These are phyloP conservation scores for Andrena marginata DNA, from an alignment of 2,888 invertebrate genomes.

Conservation along the genomic window DNA sequence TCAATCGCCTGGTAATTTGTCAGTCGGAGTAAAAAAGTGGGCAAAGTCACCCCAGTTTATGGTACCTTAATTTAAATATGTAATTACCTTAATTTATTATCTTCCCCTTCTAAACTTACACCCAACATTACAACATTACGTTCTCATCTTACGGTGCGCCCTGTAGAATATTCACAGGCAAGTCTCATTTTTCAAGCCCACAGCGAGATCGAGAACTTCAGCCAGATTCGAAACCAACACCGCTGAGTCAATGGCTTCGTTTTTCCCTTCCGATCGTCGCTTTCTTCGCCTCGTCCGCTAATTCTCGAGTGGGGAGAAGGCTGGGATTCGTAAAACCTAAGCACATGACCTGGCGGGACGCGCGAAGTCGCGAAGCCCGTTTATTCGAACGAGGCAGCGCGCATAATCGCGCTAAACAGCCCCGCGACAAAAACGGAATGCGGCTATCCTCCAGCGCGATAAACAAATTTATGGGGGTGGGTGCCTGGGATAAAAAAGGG, in stretches of 20 bases:
- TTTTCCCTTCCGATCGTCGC: background rate
- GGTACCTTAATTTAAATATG: too few species aligned
- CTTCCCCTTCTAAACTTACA: too few species aligned
- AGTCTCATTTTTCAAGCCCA: too few species aligned
- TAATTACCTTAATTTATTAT: too few species aligned
- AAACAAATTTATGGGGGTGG: constrained; percentile 34
- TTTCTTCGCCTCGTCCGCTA: background rate
- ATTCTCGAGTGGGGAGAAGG: background rate
- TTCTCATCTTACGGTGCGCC: too few species aligned
- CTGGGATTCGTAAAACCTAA: constrained; percentile 14
- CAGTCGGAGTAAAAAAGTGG: too few species aligned
- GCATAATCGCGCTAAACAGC: constrained; percentile 32
- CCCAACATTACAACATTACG: too few species aligned
- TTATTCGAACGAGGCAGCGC: background rate
- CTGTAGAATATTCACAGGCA: too few species aligned
- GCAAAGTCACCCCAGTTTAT: too few species aligned
- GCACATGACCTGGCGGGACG: background rate
- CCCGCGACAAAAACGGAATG: background rate
- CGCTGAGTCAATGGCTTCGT: background rate
- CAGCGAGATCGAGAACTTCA: too few species aligned
- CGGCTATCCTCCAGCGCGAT: constrained; percentile 10
- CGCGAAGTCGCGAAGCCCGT: constrained; percentile 9
- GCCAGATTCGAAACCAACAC: too few species aligned
- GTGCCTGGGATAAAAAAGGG: background rate
- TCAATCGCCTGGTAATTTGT: too few species aligned